Percentiles rank a stretch among this genome's conserved stretches.
phyloP scores from a whole-genome alignment of 2,797 vertebrate genomes.

The Gambelia wislizenii region DNA sequence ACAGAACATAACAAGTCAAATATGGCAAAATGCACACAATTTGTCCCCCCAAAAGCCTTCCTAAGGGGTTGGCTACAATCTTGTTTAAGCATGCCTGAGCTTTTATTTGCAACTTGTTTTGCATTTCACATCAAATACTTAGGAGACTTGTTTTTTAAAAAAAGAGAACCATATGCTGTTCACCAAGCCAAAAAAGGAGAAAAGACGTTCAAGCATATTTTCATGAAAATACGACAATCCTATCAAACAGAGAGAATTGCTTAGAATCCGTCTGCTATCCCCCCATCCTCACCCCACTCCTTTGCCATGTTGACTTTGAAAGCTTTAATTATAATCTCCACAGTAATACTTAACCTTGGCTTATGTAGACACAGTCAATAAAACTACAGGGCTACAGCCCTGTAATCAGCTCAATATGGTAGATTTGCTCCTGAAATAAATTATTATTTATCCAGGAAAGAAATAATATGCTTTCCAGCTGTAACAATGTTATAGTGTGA shows the following conservation, averaged over 20 bases:
- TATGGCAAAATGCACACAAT: constrained; percentile 10
- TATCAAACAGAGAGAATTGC: constrained; percentile 4
- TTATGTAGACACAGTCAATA: constrained; percentile 33
- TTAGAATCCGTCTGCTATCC: no score
- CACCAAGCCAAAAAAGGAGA: background rate
- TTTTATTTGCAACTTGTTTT: constrained; percentile 42
- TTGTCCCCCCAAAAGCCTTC: constrained; percentile 7
- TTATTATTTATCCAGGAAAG: constrained; percentile 23
- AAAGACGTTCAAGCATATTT: constrained; percentile 7
- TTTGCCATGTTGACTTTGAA: constrained; percentile 28
- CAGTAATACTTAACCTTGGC: constrained; percentile 29
- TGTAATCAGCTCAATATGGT: constrained; percentile 29
- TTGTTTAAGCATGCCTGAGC: constrained; percentile 54
- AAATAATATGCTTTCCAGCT: background rate
- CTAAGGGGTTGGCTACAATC: constrained; percentile 32
- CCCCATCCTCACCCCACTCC: background rate
- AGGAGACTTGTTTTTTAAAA: constrained; percentile 25
- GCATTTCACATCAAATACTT: constrained; percentile 33
- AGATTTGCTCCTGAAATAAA: constrained; percentile 23
- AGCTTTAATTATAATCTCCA: constrained; percentile 42
- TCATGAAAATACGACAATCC: constrained; percentile 20
- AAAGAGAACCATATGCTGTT: constrained; percentile 6
- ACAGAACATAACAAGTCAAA: constrained; percentile 2
- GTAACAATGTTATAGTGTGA: background rate
- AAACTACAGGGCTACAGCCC: constrained; percentile 8